phyloP scores from a whole-genome alignment of 2,888 invertebrate species.

The Carpatolechia fugitivella region DNA sequence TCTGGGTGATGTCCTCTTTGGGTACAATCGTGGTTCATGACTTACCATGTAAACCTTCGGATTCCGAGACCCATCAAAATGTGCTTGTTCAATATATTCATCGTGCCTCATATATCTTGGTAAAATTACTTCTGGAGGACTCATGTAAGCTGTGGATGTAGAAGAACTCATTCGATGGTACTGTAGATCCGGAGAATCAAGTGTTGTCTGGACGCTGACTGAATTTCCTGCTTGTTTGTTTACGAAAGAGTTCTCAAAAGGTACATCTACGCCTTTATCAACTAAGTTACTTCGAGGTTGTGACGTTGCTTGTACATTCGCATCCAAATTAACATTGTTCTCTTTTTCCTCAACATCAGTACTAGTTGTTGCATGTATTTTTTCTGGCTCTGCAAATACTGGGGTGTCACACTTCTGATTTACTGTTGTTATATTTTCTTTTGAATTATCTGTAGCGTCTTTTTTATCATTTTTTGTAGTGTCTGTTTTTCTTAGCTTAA shows the following conservation, averaged over 20 bases:
- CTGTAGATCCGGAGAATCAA: constrained; percentile 49
- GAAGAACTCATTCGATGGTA: constrained; percentile 70
- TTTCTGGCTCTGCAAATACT: no score
- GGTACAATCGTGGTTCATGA: background rate
- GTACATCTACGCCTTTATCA: constrained; percentile 42
- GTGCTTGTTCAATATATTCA: constrained; percentile 9
- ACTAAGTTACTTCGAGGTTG: constrained; percentile 23
- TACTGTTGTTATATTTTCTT: background rate
- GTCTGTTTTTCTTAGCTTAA: constrained; percentile 65
- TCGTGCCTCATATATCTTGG: constrained; percentile 51
- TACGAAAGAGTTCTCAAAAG: constrained; percentile 36
- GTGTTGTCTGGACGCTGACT: constrained; percentile 60
- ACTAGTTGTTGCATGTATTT: constrained; percentile 1
- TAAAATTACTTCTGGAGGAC: constrained; percentile 67
- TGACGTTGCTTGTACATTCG: background rate
- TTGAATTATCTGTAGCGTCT: constrained; percentile 23
- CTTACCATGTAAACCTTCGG: background rate
- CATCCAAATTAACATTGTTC: background rate
- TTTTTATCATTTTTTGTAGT: constrained; percentile 23
- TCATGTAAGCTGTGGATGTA: constrained; percentile 74
- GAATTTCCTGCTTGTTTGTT: constrained; percentile 35
- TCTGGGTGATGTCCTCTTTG: constrained; percentile 22
- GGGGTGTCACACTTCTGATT: background rate
- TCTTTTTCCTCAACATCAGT: background rate
- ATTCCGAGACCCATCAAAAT: background rate